A percentile compares a stretch with the other conserved stretches of the same genome.
Conservation (phyloP, 2,113 vertebrate genomes). For the Mormoops blainvillei region DNA sequence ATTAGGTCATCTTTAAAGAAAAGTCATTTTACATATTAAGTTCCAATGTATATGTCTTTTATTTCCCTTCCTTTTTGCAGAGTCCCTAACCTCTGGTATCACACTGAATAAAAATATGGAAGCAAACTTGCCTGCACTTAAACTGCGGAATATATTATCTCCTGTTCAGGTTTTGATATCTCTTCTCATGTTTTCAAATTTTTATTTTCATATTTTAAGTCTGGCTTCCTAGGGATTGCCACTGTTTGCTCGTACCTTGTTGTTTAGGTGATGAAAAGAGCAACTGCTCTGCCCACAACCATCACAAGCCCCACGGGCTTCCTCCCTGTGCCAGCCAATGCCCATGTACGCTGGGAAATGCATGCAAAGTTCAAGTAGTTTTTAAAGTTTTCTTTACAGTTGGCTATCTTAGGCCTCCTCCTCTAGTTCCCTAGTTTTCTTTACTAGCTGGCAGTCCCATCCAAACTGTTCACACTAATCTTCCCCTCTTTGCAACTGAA, state of each 20-base stretch:
- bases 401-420: not conserved
- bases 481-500: not conserved
- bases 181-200: not conserved
- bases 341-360: not conserved
- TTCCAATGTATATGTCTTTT: not conserved
- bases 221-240: not conserved
- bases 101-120: not conserved
- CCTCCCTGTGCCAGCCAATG: not conserved
- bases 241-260: not conserved
- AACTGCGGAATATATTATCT: not conserved
- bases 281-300: not conserved
- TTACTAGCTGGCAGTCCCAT: not conserved
- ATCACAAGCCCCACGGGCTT: not conserved
- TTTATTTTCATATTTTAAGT: not conserved
- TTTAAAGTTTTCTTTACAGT: not conserved
- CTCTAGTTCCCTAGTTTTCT: not conserved
- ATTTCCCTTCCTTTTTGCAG: not conserved
- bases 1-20: not conserved
- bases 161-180: not conserved
- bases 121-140: not conserved
- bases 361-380: not conserved
- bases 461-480: not conserved
- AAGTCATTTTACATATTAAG: not conserved
- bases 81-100: not conserved
- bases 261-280: not conserved